Evolutionary conservation across 2,113 vertebrate species (phyloP).

Genomic region (Sigmodon hispidus): DNA sequence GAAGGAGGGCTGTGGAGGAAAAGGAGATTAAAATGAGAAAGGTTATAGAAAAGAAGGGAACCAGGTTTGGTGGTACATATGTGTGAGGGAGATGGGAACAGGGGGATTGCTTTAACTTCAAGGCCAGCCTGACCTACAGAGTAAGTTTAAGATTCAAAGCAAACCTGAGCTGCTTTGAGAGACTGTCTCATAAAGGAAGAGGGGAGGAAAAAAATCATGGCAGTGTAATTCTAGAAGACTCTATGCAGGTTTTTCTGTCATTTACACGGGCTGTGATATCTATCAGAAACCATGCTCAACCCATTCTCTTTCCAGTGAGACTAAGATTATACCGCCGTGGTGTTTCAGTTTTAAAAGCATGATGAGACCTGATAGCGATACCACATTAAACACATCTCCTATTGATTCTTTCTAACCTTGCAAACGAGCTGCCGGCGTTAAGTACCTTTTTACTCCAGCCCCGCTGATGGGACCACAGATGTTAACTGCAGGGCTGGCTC

Average conservation of each 20-base stretch:
- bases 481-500: constrained; percentile 84
- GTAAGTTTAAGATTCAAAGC: not conserved
- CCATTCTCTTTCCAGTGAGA: constrained; percentile 73
- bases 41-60: not conserved
- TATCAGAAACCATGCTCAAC: not conserved
- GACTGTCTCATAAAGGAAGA: not conserved
- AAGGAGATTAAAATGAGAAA: not conserved
- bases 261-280: not conserved
- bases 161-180: not conserved
- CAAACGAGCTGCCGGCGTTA: constrained; percentile 82
- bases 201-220: not conserved
- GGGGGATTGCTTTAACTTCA: not conserved
- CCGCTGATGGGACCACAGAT: constrained; percentile 85
- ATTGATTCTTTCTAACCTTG: constrained; percentile 90
- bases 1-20: too few species aligned
- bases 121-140: not conserved
- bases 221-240: constrained; percentile 55
- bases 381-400: constrained; percentile 89
- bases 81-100: not conserved
- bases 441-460: constrained; percentile 86
- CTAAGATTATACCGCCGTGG: constrained; percentile 79
- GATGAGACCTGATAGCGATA: constrained; percentile 87
- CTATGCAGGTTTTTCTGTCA: not conserved
- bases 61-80: not conserved
- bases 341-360: constrained; percentile 84